Conservation (phyloP, 2,797 vertebrate genomes). For the Lepus oiostolus region DNA sequence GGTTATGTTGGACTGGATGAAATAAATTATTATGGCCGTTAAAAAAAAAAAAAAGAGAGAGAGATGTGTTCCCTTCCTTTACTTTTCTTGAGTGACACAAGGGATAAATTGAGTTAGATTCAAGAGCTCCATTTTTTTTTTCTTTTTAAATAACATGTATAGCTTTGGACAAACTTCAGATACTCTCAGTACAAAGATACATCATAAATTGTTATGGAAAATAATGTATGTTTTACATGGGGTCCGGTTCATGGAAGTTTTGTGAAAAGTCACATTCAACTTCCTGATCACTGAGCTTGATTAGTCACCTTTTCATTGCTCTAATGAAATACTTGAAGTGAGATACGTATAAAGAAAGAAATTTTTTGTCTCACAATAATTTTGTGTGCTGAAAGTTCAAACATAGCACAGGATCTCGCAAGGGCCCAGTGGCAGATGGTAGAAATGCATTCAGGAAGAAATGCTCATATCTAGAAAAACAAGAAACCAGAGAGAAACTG, state of each 20-base stretch:
- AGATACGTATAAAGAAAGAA: no score
- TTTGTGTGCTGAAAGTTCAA: no score
- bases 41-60: background rate
- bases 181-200: background rate
- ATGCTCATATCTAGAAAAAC: no score
- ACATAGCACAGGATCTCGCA: no score
- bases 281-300: background rate
- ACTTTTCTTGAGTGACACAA: background rate
- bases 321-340: no score
- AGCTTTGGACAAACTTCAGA: background rate
- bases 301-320: background rate
- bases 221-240: background rate
- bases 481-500: no score
- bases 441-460: no score
- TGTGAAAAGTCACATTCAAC: background rate
- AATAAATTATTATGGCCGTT: background rate
- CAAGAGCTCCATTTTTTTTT: background rate
- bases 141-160: background rate
- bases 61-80: fast-evolving
- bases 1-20: background rate
- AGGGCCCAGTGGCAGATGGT: no score
- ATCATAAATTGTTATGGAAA: background rate
- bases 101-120: background rate
- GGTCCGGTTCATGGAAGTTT: background rate
- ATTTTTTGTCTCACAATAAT: no score